phyloP scores from a whole-genome alignment of 1,140 invertebrate genomes.

The Acyrthosiphon pisum region DNA sequence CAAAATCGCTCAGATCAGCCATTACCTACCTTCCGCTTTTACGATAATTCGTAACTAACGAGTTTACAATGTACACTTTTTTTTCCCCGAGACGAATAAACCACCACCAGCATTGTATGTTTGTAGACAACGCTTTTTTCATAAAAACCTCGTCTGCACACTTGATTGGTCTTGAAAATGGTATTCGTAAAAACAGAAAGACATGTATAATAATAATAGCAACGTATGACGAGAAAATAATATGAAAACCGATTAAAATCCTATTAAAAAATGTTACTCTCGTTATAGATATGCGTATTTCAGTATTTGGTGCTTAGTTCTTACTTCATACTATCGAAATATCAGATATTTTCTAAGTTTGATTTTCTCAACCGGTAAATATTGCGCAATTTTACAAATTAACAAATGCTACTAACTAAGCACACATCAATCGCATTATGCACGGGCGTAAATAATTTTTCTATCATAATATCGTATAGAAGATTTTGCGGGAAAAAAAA shows the following conservation, averaged over 20 bases:
- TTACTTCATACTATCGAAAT: neutral
- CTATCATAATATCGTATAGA: neutral
- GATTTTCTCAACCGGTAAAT: neutral
- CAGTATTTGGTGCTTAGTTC: no score
- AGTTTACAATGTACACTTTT: neutral
- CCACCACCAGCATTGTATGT: neutral
- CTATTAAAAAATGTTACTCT: neutral
- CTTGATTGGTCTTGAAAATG: neutral
- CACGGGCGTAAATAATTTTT: neutral
- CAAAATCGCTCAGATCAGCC: neutral
- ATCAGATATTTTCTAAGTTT: neutral
- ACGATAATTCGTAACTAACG: neutral
- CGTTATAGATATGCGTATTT: neutral
- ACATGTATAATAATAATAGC: neutral
- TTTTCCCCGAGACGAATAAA: neutral
- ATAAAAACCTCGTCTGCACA: neutral
- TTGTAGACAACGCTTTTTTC: neutral
- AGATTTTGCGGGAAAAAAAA: neutral
- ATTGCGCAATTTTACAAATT: neutral
- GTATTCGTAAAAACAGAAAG: neutral
- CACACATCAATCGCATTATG: neutral
- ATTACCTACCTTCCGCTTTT: neutral
- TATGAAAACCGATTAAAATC: neutral
- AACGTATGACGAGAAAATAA: neutral
- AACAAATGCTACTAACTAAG: neutral